Evolutionary conservation across 1,140 invertebrate genomes (phyloP), one percentile per base, ranked within the genome.

Genomic region (Bombus breviceps): DNA sequence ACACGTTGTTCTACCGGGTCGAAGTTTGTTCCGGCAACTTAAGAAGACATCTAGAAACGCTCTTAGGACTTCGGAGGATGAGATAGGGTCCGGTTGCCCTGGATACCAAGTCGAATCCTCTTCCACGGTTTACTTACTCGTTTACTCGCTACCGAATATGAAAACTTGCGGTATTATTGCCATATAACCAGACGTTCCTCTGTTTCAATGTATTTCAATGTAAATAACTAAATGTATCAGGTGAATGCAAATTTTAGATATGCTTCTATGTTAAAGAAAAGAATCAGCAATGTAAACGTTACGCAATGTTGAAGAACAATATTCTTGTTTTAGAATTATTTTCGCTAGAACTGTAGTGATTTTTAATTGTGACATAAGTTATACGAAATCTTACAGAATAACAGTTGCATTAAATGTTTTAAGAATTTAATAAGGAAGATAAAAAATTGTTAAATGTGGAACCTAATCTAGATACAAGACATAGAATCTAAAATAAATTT

Each of bases 21-120:
- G 81, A 92, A 92, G 88, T 93, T 93, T 93, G 92, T 92, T 93
- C 87, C 89, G 85, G 86, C 88, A 92, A 93, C 92, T 92, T 92
- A 90, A 91, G 91, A 91, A 92, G 92, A 92, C 92, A 92, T 92
- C 90, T 84, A 91, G 92, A 92, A 92, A 89, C 86, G 91, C 80
- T 92, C 91, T 90, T 83, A 80, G 88, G 76, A 87, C 84, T 68
- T 53, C 39, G 81, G 39, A 88, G 86, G 84, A 85, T 82, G 87
- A 83, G 83, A 85, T 92, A 84, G 92, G 92, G 92, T 92, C 90
- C 87, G 91, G 92, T 93, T 92, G 90, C 92, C 91, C 91, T 92
- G 92, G 91, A 91, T 90, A 92, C 92, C 87, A 79, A 92, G 87
- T 91, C 89, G 85, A 78, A 82, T 88, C 87, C 89, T 86, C 57